These are phyloP conservation scores for Willowsia nigromaculata DNA, from an alignment of 2,888 invertebrate species.

Conservation along the genomic window DNA sequence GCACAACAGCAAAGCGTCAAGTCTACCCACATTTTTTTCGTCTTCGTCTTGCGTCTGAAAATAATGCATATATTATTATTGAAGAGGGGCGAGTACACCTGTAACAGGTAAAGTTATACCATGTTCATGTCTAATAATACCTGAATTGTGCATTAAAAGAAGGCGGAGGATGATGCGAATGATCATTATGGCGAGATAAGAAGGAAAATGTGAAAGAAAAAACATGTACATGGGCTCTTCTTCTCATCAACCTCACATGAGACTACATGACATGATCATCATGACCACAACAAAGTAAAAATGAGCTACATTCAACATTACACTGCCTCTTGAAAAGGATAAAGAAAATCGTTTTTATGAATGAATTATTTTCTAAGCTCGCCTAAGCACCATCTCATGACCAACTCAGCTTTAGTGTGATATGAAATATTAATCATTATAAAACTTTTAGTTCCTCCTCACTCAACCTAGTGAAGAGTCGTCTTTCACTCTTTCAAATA, in stretches of 20 bases:
- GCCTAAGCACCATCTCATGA: neutral
- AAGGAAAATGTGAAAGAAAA: neutral
- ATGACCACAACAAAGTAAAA: slow-evolving; percentile 14
- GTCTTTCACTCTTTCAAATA: too few species aligned
- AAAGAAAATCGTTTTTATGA: slow-evolving; percentile 39
- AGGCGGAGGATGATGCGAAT: slow-evolving; percentile 7
- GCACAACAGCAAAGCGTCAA: neutral
- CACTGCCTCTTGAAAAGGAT: neutral
- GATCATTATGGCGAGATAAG: slow-evolving; percentile 22
- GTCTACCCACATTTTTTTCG: slow-evolving; percentile 13
- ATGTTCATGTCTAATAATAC: slow-evolving; percentile 33
- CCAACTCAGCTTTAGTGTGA: too few species aligned
- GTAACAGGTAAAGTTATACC: slow-evolving; percentile 1
- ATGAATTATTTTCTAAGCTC: slow-evolving; percentile 14
- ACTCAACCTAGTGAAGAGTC: too few species aligned
- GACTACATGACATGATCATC: neutral
- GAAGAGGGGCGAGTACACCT: slow-evolving; percentile 17
- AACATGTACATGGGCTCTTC: neutral
- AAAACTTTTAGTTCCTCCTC: too few species aligned
- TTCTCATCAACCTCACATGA: neutral
- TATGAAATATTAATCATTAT: too few species aligned
- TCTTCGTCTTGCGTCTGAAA: neutral
- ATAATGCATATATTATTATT: too few species aligned
- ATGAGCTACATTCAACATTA: neutral
- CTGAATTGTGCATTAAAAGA: slow-evolving; percentile 27